These are phyloP conservation scores for Meta bourneti DNA, from an alignment of 2,888 invertebrate genomes.

Conservation along the genomic window DNA sequence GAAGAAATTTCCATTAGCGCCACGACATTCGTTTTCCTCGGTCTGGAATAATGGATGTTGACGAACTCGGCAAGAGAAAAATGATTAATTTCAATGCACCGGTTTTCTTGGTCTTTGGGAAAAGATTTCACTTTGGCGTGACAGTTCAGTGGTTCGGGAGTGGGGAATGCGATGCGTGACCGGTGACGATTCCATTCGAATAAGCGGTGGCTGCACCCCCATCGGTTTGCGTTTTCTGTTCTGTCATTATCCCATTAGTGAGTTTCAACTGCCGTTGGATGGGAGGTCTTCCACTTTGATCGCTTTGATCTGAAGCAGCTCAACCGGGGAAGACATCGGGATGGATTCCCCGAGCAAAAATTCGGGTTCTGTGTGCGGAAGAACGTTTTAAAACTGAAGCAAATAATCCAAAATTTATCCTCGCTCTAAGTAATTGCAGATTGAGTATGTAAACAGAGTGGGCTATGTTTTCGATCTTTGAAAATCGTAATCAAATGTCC, in stretches of 20 bases:
- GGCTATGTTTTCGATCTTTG: too few relatives aligned
- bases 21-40: conserved; percentile 41
- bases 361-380: too few relatives aligned
- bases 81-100: conserved; percentile 40
- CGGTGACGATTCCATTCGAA: neutral
- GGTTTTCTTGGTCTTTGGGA: conserved; percentile 1
- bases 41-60: conserved; percentile 57
- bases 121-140: conserved; percentile 55
- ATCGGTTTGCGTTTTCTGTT: neutral
- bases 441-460: too few relatives aligned
- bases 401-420: too few relatives aligned
- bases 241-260: conserved; percentile 47
- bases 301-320: neutral
- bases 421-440: too few relatives aligned
- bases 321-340: neutral
- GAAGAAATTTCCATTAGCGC: conserved; percentile 52
- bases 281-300: neutral
- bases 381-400: too few relatives aligned
- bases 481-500: too few relatives aligned
- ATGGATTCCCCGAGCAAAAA: neutral
- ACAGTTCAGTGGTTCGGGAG: neutral
- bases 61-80: conserved; percentile 20
- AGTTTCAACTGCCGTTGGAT: neutral
- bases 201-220: neutral
- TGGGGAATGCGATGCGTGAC: conserved; percentile 29